Percentiles rank a stretch among this genome's conserved stretches.
Evolutionary conservation across 2,797 vertebrate genomes (phyloP).

Genomic region (Gadopsis bispinosus): DNA sequence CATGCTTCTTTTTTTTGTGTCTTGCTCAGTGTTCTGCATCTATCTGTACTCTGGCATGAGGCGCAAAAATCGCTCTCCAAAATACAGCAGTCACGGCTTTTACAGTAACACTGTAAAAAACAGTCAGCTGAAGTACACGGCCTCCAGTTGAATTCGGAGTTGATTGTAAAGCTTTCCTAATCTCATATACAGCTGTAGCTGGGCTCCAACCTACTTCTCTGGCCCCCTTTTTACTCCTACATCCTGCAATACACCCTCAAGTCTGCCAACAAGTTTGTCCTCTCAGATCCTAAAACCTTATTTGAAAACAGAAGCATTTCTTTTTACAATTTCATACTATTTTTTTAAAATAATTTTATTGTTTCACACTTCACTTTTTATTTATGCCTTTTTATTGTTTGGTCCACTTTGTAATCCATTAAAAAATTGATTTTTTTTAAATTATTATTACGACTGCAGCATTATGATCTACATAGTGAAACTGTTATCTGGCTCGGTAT

Average conservation of each 20-base stretch:
- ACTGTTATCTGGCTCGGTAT: slow-evolving; percentile 18
- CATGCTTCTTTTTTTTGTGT: background rate
- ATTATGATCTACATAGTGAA: background rate
- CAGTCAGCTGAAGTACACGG: background rate
- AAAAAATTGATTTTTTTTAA: background rate
- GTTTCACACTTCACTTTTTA: background rate
- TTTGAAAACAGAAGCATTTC: background rate
- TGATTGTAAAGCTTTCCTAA: slow-evolving; percentile 29
- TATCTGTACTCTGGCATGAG: background rate
- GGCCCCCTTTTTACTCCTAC: slow-evolving; percentile 13
- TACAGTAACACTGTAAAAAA: slow-evolving; percentile 8
- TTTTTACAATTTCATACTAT: background rate
- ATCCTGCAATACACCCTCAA: slow-evolving; percentile 12
- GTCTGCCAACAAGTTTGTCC: slow-evolving; percentile 23
- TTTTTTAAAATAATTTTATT: background rate
- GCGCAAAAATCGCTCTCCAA: background rate
- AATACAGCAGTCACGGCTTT: background rate
- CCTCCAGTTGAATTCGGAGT: slow-evolving; percentile 14
- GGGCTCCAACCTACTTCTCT: slow-evolving; percentile 8
- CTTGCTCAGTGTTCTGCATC: background rate
- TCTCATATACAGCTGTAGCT: slow-evolving; percentile 21
- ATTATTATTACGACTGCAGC: background rate
- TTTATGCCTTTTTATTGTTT: background rate
- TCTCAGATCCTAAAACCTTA: slow-evolving; percentile 5
- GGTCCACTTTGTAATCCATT: background rate